Conservation (phyloP, 2,113 vertebrate species). For the Xiphophorus couchianus region DNA sequence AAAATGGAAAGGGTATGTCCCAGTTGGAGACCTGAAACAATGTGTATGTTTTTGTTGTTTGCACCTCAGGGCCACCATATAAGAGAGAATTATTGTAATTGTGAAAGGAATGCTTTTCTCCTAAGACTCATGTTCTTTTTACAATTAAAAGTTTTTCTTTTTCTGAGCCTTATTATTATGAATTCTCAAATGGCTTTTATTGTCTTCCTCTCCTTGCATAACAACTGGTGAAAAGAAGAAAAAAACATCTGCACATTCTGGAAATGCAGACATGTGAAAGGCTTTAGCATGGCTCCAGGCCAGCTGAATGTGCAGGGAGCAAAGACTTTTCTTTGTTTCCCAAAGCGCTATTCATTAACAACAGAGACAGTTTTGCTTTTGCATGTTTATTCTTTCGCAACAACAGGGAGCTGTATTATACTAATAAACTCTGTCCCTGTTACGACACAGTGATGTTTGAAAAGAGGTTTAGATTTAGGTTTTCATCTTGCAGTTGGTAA, state of each 20-base stretch:
- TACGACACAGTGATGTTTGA: not conserved
- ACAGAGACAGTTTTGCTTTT: conserved; percentile 8
- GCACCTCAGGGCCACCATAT: too few relatives aligned
- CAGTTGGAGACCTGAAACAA: too few relatives aligned
- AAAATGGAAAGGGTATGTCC: too few relatives aligned
- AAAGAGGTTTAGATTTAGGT: not conserved
- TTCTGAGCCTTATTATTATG: not conserved
- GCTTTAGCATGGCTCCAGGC: conserved; percentile 8
- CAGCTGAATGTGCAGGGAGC: conserved; percentile 19
- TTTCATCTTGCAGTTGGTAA: not conserved
- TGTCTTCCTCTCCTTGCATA: not conserved
- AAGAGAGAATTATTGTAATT: not conserved
- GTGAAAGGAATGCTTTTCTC: not conserved
- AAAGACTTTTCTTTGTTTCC: conserved; percentile 26
- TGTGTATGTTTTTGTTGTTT: too few relatives aligned
- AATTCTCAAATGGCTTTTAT: not conserved
- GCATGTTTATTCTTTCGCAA: conserved; percentile 3
- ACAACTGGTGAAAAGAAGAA: not conserved
- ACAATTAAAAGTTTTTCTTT: not conserved
- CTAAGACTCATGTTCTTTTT: too few relatives aligned
- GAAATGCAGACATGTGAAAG: conserved; percentile 31
- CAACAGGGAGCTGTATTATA: not conserved
- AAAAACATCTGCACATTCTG: conserved; percentile 2
- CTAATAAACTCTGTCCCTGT: not conserved
- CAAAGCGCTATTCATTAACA: conserved; percentile 5